Evolutionary conservation across 92 coral and sea anemone species (phyloP).

Genomic region (Paramuricea clavata): DNA sequence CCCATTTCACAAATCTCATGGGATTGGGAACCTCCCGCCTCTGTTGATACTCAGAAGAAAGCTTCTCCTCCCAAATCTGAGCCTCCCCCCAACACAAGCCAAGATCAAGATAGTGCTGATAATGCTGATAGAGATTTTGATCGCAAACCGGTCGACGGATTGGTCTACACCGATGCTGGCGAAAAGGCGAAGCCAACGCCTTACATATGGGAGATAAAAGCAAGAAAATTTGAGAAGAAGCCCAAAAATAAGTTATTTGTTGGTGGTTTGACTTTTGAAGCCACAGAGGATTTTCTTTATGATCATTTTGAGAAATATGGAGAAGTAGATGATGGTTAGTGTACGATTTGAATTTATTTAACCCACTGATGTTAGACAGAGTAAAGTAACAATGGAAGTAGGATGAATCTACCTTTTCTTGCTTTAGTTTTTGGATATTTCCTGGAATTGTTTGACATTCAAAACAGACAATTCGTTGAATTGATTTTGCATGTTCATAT

Average conservation of each 20-base stretch:
- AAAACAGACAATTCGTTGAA: too few relatives aligned
- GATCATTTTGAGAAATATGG: slow-evolving; percentile 29
- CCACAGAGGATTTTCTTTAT: slow-evolving; percentile 13
- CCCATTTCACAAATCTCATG: background rate
- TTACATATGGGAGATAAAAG: slow-evolving; percentile 18
- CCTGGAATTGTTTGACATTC: too few relatives aligned
- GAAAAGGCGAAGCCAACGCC: background rate
- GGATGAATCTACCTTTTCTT: too few relatives aligned
- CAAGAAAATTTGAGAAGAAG: slow-evolving; percentile 16
- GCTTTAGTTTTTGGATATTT: too few relatives aligned
- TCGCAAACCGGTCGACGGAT: background rate
- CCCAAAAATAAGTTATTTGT: slow-evolving; percentile 38
- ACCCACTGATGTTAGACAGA: too few relatives aligned
- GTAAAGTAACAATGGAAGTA: too few relatives aligned
- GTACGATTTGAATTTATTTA: background rate
- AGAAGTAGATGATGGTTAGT: slow-evolving; percentile 38
- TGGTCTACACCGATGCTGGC: slow-evolving; percentile 1
- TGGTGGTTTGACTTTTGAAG: slow-evolving; percentile 18
- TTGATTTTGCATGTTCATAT: too few relatives aligned
- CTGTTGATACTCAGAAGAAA: background rate
- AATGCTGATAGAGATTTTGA: background rate
- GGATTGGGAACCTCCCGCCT: background rate
- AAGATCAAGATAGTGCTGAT: background rate
- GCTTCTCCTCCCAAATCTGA: background rate
- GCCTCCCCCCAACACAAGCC: background rate